Conservation (phyloP, 2,888 invertebrate genomes). For the Drosophila phalerata region DNA sequence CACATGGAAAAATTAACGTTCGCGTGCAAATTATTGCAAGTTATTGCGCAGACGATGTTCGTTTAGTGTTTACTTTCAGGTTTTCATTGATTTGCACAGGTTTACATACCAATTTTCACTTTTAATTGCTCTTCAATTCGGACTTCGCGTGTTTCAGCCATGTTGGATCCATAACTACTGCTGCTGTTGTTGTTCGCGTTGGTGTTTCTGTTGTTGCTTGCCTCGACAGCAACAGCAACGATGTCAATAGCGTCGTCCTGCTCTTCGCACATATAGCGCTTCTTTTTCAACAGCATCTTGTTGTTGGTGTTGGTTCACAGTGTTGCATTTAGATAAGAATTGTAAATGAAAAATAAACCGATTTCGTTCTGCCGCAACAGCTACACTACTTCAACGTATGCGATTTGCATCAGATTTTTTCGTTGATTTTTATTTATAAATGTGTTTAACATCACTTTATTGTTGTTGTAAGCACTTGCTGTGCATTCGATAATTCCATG, state of each 20-base stretch:
- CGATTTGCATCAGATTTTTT: conserved; percentile 31
- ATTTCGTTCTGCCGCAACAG: conserved; percentile 47
- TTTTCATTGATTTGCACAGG: conserved; percentile 65
- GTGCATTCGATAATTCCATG: conserved; percentile 23
- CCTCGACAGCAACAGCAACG: conserved; percentile 62
- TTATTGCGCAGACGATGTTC: conserved; percentile 16
- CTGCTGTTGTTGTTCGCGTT: conserved; percentile 68
- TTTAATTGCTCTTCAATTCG: conserved; percentile 96
- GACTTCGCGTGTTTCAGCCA: conserved; percentile 96
- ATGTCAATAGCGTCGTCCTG: conserved; percentile 74
- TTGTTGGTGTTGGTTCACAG: conserved; percentile 61
- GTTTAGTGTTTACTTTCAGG: conserved; percentile 32
- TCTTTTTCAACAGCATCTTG: conserved; percentile 83
- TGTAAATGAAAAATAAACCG: conserved; percentile 45
- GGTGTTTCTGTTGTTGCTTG: conserved; percentile 76
- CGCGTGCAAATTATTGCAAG: conserved; percentile 30
- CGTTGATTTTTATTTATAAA: conserved; percentile 42
- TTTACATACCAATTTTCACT: conserved; percentile 96
- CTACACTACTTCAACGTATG: conserved; percentile 33
- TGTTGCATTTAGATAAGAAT: conserved; percentile 70
- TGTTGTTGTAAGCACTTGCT: conserved; percentile 31
- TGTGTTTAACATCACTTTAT: conserved; percentile 54
- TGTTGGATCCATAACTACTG: conserved; percentile 93
- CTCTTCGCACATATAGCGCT: conserved; percentile 82
- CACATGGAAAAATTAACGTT: conserved; percentile 44